Conservation (phyloP, 2,797 vertebrate species). For the Bradypus variegatus region DNA sequence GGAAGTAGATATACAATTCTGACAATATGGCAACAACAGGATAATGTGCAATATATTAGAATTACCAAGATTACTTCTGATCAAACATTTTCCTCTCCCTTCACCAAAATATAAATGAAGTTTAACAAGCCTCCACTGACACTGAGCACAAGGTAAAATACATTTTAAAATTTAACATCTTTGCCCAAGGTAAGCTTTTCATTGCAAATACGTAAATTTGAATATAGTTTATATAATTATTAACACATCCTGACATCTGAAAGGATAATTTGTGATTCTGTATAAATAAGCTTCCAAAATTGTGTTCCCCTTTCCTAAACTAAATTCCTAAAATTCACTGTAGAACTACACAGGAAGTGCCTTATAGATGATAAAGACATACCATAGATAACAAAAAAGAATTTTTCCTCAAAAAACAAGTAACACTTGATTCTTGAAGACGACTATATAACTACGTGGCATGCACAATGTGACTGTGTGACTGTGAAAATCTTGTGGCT, state of each 20-base stretch:
- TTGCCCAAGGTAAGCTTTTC: slow-evolving; percentile 3
- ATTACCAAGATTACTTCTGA: background rate
- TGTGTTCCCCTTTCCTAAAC: background rate
- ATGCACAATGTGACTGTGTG: too few species aligned
- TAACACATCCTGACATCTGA: background rate
- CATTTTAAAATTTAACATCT: background rate
- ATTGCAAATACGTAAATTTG: background rate
- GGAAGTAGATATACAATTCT: background rate
- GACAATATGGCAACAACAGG: background rate
- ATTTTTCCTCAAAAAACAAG: background rate
- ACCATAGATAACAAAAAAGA: background rate
- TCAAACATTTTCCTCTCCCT: background rate
- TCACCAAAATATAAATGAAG: background rate
- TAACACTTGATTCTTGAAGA: background rate
- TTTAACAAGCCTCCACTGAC: background rate
- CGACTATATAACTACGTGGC: too few species aligned
- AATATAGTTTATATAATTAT: slow-evolving; percentile 5
- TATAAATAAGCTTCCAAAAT: background rate
- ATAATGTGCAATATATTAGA: background rate
- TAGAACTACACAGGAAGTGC: background rate
- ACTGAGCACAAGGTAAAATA: background rate
- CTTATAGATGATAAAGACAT: background rate
- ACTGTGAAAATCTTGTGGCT: too few species aligned
- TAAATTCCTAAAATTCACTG: background rate
- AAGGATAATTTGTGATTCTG: background rate